These are phyloP conservation scores for Dryomyza anilis DNA, from an alignment of 2,888 invertebrate genomes.

Conservation along the genomic window DNA sequence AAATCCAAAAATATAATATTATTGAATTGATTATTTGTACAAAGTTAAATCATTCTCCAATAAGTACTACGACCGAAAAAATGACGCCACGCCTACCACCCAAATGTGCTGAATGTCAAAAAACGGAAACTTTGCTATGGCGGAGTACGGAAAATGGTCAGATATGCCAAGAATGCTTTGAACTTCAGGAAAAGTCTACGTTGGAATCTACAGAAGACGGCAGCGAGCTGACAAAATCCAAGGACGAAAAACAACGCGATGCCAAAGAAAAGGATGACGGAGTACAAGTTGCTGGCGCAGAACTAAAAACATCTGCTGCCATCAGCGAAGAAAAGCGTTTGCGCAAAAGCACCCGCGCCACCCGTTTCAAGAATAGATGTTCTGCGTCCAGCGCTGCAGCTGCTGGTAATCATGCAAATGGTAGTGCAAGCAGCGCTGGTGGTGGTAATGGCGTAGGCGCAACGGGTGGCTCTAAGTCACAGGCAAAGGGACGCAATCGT, in stretches of 20 bases:
- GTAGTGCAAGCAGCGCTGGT: neutral
- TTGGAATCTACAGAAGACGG: slow-evolving; percentile 31
- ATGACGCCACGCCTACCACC: slow-evolving; percentile 58
- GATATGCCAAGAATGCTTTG: slow-evolving; percentile 77
- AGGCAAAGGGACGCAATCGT: slow-evolving; percentile 72
- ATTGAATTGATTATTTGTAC: too few species aligned
- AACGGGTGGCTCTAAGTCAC: slow-evolving; percentile 30
- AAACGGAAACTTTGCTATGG: slow-evolving; percentile 76
- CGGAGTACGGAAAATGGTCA: slow-evolving; percentile 75
- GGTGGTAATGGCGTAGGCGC: neutral
- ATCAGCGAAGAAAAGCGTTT: slow-evolving; percentile 52
- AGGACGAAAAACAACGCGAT: slow-evolving; percentile 17
- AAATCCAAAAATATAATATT: too few species aligned
- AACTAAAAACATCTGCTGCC: slow-evolving; percentile 12
- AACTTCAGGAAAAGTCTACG: slow-evolving; percentile 62
- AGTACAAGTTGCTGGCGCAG: slow-evolving; percentile 13
- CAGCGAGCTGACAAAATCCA: slow-evolving; percentile 1
- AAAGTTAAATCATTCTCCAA: too few species aligned
- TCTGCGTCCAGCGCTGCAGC: slow-evolving; percentile 52
- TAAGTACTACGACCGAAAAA: slow-evolving; percentile 17
- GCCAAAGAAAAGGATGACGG: slow-evolving; percentile 21
- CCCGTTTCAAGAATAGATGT: slow-evolving; percentile 45
- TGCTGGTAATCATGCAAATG: slow-evolving; percentile 36
- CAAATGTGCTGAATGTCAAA: slow-evolving; percentile 73
- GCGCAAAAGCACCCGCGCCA: slow-evolving; percentile 47